Base-by-base conservation (phyloP, 2,113 vertebrate species). In the Pyrgilauda ruficollis region DNA sequence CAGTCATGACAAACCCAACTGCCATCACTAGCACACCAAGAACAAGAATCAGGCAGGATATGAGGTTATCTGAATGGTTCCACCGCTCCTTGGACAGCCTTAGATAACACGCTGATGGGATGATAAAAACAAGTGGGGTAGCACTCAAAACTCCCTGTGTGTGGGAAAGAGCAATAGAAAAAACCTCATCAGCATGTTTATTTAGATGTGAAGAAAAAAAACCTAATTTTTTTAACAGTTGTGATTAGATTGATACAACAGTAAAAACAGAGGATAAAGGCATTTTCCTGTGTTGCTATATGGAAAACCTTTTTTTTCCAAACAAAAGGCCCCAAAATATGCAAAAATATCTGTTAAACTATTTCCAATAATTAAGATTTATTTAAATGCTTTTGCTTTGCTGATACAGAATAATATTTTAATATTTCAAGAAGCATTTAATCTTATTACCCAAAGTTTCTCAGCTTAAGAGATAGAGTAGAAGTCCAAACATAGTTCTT, bases 111-210 rank as follows among this genome's bases (percentile, higher is more conserved):
- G 98, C 99, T 6, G 99, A 98, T 15, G 99, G 99, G 50, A 99
- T 98, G 97, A 99, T 99, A 98, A 99, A 99, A 97, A 99, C 98
- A 66, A 99, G 97, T 2, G 99, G 99, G 15, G 98, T 98, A 20
- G 99, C 99, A 67, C 98, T 99, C 92, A 99, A 89, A 67, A 98
- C 98, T 47, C 99, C 99, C 99, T 99, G 97, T 31, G 35, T 90
- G 43, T 46, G 70, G 58, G 95, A 93, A 96, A 93, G 37, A 97
- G 96, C 77, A 97, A 79, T 3, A 89, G 56, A 87, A n/a, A 72
- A 90, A 83, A 17, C 1, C 37, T 76, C 9, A 59, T 91, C 74
- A 96, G 85, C 10, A 63, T 23, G 11, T 50, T 47, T 55, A 83
- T 59, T 77, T 82, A 73, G 27, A 90, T 31, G 6, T 30, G 46